These are phyloP conservation scores for Abrostola tripartita DNA, from an alignment of 2,888 invertebrate species.

Conservation along the genomic window DNA sequence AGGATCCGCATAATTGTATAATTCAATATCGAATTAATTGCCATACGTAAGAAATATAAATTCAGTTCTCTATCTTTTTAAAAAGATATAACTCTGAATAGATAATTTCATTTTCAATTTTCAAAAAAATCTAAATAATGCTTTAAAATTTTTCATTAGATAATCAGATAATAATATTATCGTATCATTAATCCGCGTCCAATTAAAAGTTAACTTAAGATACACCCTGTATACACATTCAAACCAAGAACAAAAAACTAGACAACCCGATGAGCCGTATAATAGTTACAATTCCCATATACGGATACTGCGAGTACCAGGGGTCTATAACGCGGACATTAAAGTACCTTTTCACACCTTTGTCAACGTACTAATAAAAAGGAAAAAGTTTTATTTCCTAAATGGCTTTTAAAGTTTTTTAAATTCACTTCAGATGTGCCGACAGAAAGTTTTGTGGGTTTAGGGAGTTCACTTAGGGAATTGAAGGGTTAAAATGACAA, in stretches of 20 bases:
- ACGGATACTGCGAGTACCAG: conserved; percentile 34
- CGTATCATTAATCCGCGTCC: background rate
- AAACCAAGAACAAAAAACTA: conserved; percentile 15
- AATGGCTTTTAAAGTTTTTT: conserved; percentile 39
- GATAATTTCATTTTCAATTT: no score
- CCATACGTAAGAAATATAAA: no score
- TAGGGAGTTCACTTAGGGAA: conserved; percentile 6
- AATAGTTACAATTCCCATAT: conserved; percentile 36
- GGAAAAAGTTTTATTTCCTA: conserved; percentile 39
- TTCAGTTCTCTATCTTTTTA: no score
- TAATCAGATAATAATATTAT: no score
- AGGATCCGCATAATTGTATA: no score
- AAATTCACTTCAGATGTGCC: conserved; percentile 33
- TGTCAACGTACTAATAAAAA: conserved; percentile 40
- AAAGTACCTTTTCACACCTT: conserved; percentile 55
- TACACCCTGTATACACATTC: background rate
- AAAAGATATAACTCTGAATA: no score
- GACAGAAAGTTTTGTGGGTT: conserved; percentile 18
- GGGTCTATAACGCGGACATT: conserved; percentile 27
- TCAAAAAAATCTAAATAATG: no score
- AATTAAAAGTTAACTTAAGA: background rate
- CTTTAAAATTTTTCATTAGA: no score
- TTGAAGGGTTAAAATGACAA: background rate
- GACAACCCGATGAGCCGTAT: conserved; percentile 23
- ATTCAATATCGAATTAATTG: no score